Conservation (phyloP, 2,797 vertebrate genomes). For the Coregonus suidteri region DNA sequence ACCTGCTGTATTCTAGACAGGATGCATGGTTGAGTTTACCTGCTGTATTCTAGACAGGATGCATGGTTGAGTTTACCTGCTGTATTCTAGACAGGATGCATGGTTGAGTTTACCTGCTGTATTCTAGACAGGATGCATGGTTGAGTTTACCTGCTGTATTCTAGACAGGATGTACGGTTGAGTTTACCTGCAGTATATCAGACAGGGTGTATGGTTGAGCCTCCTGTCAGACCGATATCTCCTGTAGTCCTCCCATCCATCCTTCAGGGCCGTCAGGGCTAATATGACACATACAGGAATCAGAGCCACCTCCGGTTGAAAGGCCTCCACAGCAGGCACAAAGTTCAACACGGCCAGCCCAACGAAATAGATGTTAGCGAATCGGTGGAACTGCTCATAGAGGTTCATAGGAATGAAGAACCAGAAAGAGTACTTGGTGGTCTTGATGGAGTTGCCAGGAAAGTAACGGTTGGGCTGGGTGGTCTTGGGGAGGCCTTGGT, state of each 20-base stretch:
- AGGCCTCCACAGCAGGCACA: constrained; percentile 86
- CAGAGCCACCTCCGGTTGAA: constrained; percentile 84
- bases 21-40: too few relatives aligned
- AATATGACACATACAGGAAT: constrained; percentile 88
- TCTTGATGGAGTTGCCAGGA: constrained; percentile 84
- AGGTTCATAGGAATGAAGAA: constrained; percentile 89
- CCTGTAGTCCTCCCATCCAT: constrained; percentile 90
- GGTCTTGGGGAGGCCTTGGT: constrained; percentile 76
- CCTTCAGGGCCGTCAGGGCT: constrained; percentile 86
- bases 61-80: too few relatives aligned
- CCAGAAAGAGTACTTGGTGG: constrained; percentile 86
- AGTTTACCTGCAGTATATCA: constrained; percentile 87
- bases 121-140: too few relatives aligned
- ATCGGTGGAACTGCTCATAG: constrained; percentile 87
- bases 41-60: too few relatives aligned
- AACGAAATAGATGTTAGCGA: constrained; percentile 92
- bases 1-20: too few relatives aligned
- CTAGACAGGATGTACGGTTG: background rate
- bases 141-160: too few relatives aligned
- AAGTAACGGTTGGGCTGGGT: constrained; percentile 79
- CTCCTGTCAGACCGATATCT: constrained; percentile 84
- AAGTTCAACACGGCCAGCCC: constrained; percentile 86
- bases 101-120: too few relatives aligned
- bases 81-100: too few relatives aligned
- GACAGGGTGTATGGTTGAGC: constrained; percentile 84